phyloP scores from a whole-genome alignment of 2,888 invertebrate genomes.

The Trachelus iudaicus region DNA sequence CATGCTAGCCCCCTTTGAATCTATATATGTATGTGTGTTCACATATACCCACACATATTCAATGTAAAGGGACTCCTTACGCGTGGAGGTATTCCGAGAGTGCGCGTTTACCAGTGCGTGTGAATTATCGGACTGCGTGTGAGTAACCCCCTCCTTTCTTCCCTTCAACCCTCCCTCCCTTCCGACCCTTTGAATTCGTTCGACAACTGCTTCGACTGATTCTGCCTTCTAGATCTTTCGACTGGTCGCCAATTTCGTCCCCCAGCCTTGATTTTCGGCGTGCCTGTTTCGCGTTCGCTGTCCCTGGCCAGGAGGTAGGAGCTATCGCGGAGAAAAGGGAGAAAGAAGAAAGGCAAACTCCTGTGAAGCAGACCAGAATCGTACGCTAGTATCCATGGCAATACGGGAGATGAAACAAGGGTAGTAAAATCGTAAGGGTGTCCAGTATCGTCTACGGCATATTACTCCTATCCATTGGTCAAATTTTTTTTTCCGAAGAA shows the following conservation, averaged over 20 bases:
- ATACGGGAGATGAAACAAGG: not conserved
- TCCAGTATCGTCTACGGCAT: not conserved
- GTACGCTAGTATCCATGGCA: not conserved
- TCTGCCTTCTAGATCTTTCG: not conserved
- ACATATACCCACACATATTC: not conserved
- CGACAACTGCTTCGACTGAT: not conserved
- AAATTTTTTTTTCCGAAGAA: not conserved
- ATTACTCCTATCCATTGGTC: not conserved
- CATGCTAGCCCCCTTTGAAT: slow-evolving; percentile 53
- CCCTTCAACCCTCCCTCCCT: too few species aligned
- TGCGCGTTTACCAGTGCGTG: not conserved
- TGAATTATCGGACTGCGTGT: not conserved
- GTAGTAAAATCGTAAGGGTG: not conserved
- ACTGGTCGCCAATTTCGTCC: not conserved
- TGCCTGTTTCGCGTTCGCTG: not conserved
- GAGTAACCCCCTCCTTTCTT: not conserved
- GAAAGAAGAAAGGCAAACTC: not conserved
- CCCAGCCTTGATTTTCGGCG: not conserved
- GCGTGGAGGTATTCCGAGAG: not conserved
- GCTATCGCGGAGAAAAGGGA: too few species aligned
- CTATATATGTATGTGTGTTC: slow-evolving; percentile 34
- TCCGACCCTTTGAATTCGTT: not conserved
- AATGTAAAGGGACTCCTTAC: not conserved
- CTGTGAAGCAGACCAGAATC: not conserved
- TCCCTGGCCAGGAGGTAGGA: not conserved